These are phyloP conservation scores for Microctonus hyperodae DNA, from an alignment of 2,888 invertebrate species.

Conservation along the genomic window DNA sequence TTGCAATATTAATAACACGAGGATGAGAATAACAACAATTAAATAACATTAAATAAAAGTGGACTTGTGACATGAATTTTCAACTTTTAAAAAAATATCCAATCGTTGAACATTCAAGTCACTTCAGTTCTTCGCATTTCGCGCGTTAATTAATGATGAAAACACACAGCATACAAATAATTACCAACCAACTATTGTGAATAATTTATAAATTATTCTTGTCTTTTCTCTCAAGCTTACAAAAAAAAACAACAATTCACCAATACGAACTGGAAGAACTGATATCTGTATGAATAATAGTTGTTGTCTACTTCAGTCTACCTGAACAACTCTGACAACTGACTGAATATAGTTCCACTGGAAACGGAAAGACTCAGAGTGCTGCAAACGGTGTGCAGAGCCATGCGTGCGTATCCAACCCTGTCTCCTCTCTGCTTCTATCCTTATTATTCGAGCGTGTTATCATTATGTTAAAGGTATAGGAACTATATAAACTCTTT, in stretches of 20 bases:
- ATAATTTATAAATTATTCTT: background rate
- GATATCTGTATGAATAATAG: background rate
- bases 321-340: constrained; percentile 16
- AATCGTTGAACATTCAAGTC: constrained; percentile 18
- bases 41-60: constrained; percentile 14
- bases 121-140: constrained; percentile 24
- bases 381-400: constrained; percentile 55
- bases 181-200: background rate
- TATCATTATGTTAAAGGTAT: constrained; percentile 53
- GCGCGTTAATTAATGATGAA: background rate
- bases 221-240: too few species aligned
- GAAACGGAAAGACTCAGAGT: constrained; percentile 54
- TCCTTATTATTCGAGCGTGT: constrained; percentile 62
- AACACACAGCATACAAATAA: too few species aligned
- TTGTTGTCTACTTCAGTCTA: background rate
- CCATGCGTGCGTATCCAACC: constrained; percentile 64
- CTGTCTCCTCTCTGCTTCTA: constrained; percentile 59
- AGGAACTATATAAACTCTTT: constrained; percentile 4
- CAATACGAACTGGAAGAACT: background rate
- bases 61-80: background rate
- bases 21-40: background rate
- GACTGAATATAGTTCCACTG: constrained; percentile 7
- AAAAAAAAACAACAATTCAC: background rate
- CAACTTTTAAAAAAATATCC: constrained; percentile 2
- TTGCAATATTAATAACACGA: background rate